Base-by-base conservation (phyloP, 2,888 invertebrate species). In the Anthrax anthrax region DNA sequence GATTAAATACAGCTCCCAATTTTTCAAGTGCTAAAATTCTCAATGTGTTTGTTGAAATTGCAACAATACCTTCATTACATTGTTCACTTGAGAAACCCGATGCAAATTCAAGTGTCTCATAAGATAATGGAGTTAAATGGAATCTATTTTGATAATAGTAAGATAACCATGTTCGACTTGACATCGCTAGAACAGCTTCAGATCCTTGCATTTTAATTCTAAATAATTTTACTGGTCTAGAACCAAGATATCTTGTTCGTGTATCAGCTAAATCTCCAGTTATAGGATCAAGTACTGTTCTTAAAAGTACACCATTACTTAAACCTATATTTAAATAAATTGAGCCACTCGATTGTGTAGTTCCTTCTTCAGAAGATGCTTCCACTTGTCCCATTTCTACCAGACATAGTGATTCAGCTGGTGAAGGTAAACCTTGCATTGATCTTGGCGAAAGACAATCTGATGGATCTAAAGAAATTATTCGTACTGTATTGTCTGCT, bases 11-110 rank as follows among this genome's bases (percentile, higher is more conserved):
- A 0, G 95, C 96, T 0, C 98, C 98, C 2, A 98, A 71, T 66
- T 99, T 99, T 66, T 98, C 98, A 46, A 99, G 71, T 0, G 97
- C 96, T 65, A 98, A 77, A 75, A 98, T 99, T 60, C 96, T 76
- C 44, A 98, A 72, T 0, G 97, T 97, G 62, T 98, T 98, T 2
- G 94, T 90, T 0, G 96, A 94, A 64, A 99, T 98, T 0, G 98
- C 98, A 1, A 98, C 98, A 56, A 98, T 94, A 54, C 98, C 98
- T 69, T 98, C 98, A 1, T 95, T 92, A 72, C 98, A 99, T 68
- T 99, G 98, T 69, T 98, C 97, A 70, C 77, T 77, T 54, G 85
- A 85, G 67, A 99, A 98, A 4, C 96, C 96, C 2, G 96, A 92
- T 0, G 98, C 97, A 69, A 91, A 96, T 64, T 98, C 98, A 47